These are phyloP conservation scores for Apodemus sylvaticus DNA, from an alignment of 2,113 vertebrate species.

Conservation along the genomic window DNA sequence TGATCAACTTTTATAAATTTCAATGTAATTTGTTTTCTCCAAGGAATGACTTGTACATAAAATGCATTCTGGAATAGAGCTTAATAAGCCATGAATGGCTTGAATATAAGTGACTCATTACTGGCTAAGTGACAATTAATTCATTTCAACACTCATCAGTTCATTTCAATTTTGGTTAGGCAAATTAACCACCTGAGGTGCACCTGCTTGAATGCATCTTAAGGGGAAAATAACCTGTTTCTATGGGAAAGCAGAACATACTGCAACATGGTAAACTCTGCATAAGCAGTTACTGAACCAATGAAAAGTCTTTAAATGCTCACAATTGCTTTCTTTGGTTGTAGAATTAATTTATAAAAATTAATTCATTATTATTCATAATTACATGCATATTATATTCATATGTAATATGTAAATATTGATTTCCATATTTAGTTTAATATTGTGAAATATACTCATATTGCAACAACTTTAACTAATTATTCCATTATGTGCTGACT, in stretches of 20 bases:
- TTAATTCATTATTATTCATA: not conserved
- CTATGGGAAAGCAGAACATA: not conserved
- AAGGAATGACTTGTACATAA: constrained; percentile 46
- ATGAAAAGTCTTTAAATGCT: not conserved
- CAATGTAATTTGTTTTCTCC: constrained; percentile 45
- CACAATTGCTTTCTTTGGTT: not conserved
- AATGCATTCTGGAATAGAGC: constrained; percentile 37
- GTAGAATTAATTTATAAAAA: not conserved
- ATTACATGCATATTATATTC: not conserved
- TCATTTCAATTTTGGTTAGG: constrained; percentile 53
- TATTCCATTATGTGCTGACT: not conserved
- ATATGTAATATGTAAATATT: not conserved
- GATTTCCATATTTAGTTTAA: not conserved
- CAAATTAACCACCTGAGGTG: constrained; percentile 69
- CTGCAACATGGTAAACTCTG: not conserved
- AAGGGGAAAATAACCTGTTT: not conserved
- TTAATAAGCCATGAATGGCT: constrained; percentile 41
- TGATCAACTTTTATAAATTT: constrained; percentile 56
- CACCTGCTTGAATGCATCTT: constrained; percentile 49
- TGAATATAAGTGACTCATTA: constrained; percentile 66
- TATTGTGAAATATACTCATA: not conserved
- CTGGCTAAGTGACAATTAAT: constrained; percentile 72
- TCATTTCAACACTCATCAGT: constrained; percentile 63
- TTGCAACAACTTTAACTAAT: not conserved
- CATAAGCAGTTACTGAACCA: not conserved